phyloP scores from a whole-genome alignment of 2,888 invertebrate species.

The Sesamia inferens region DNA sequence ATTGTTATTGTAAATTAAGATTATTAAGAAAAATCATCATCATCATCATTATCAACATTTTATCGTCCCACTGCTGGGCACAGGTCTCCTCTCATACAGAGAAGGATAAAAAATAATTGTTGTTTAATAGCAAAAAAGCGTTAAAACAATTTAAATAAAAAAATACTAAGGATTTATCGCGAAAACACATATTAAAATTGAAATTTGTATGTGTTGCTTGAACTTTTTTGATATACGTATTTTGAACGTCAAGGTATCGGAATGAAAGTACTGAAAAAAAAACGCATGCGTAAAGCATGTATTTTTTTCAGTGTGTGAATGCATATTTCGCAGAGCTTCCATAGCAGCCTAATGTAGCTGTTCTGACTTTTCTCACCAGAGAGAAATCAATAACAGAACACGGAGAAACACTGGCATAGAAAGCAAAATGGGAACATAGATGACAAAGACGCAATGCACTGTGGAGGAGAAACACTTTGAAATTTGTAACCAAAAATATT shows the following conservation, averaged over 20 bases:
- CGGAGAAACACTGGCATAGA: constrained; percentile 57
- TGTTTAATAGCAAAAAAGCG: too few species aligned
- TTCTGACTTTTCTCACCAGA: constrained; percentile 69
- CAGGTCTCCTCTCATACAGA: too few species aligned
- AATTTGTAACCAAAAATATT: background rate
- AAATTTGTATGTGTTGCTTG: too few species aligned
- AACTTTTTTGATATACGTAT: background rate
- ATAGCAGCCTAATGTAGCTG: constrained; percentile 58
- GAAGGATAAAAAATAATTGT: too few species aligned
- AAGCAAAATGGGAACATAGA: constrained; percentile 32
- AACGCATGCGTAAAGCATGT: background rate
- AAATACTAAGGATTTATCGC: too few species aligned
- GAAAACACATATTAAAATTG: too few species aligned
- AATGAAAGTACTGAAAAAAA: background rate
- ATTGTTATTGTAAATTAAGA: too few species aligned
- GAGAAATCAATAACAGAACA: constrained; percentile 62
- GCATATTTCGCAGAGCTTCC: constrained; percentile 65
- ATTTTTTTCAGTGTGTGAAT: constrained; percentile 54
- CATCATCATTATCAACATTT: too few species aligned
- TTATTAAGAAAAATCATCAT: too few species aligned
- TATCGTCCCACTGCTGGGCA: too few species aligned
- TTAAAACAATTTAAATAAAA: too few species aligned
- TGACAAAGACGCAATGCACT: constrained; percentile 51
- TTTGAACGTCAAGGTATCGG: background rate
- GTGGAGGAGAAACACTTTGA: background rate